Evolutionary conservation across 2,888 invertebrate species (phyloP), one percentile per base, ranked within the genome.

Genomic region (Chymomyza caudatula): DNA sequence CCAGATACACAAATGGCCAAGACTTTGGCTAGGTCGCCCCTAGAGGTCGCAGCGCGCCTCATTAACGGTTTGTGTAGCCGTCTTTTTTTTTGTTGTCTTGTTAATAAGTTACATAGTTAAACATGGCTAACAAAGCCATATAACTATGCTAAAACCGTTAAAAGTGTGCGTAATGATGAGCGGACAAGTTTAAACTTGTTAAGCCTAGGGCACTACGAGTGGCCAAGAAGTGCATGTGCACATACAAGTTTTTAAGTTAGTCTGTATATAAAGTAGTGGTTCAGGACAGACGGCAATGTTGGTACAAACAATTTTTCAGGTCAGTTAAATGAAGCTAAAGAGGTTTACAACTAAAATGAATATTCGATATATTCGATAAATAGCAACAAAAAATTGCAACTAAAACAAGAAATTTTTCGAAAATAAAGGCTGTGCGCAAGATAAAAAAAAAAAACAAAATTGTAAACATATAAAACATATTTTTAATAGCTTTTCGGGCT

Each of bases 221-320:
- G 15, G 25, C 52, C 58, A 65, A 49, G 59, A 63, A 44, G 58
- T 54, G 65, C 43, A 63, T 51, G 59, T 22, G 62, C 53, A 64
- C 59, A 49, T 60, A 60, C 5, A 4, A 11, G 29, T 37, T 37
- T 37, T 37, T 37, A 37, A 11, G 29, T 2, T 13, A 11, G 29
- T 11, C 25, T 25, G 25, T 5, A 25, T 25, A 1, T 25, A 25
- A 25, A 25, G 25, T 37, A 59, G 51, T n/a, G 52, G 60, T 60
- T 43, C 60, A 62, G 53, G 47, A 44, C 19, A 60, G 59, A 60
- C 53, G 69, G 65, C 58, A 82, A 79, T 63, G 80, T 78, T 82
- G 80, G 80, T 80, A 81, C 84, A 81, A 81, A 76, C 71, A 78
- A 53, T 67, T 78, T 74, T 76, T 82, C 85, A 82, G 82, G 82